Evolutionary conservation across 2,113 vertebrate species (phyloP).

Genomic region (Halcyon malimbica): DNA sequence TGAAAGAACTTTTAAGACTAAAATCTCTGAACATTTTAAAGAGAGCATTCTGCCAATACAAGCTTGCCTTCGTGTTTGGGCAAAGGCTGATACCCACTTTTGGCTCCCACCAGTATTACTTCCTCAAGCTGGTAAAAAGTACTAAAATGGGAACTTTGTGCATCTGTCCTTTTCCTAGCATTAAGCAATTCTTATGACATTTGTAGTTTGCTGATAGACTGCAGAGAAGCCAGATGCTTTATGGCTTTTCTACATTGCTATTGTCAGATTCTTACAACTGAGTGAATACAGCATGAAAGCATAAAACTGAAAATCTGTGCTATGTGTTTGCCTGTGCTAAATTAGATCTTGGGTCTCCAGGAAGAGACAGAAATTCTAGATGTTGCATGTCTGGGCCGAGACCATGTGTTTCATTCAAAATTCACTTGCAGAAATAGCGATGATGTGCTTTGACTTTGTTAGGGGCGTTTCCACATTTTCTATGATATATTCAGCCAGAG

Average conservation of each 20-base stretch:
- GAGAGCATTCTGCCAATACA: not conserved
- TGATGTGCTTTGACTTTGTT: not conserved
- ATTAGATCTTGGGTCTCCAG: slow-evolving; percentile 33
- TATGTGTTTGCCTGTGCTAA: slow-evolving; percentile 4
- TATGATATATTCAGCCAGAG: slow-evolving; percentile 17
- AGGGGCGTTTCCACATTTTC: not conserved
- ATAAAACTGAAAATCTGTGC: not conserved
- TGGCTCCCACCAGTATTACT: not conserved
- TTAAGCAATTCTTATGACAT: slow-evolving; percentile 35
- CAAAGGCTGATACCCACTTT: not conserved
- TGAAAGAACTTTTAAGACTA: not conserved
- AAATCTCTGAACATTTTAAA: not conserved
- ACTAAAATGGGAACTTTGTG: not conserved
- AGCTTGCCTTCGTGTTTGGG: not conserved
- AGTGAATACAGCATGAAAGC: not conserved
- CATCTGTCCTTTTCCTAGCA: not conserved
- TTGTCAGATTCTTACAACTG: slow-evolving; percentile 50
- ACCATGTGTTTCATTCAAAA: slow-evolving; percentile 35
- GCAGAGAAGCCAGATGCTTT: slow-evolving; percentile 63
- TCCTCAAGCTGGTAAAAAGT: not conserved
- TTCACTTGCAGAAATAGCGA: slow-evolving; percentile 31
- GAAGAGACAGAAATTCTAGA: slow-evolving; percentile 43
- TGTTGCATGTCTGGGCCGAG: not conserved
- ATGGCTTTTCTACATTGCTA: not conserved
- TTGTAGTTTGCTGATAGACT: slow-evolving; percentile 44